These are phyloP conservation scores for Yoshiicerus persimilis DNA, from an alignment of 1,140 invertebrate genomes.

Conservation along the genomic window DNA sequence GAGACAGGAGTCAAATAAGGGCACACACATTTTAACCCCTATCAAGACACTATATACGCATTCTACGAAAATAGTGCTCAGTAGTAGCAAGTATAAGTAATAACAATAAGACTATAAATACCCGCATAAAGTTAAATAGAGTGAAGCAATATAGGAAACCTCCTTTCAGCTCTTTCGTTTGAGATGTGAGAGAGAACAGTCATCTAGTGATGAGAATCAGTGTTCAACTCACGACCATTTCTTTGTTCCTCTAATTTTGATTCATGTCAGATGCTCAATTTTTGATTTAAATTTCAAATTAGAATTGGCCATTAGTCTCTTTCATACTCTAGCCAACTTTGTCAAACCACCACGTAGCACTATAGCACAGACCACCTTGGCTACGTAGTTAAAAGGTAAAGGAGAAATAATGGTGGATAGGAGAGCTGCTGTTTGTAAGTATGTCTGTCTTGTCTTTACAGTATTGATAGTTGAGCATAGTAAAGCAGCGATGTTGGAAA, in stretches of 20 bases:
- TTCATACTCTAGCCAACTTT: not conserved
- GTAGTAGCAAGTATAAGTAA: not conserved
- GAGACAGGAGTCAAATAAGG: no score
- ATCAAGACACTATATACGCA: not conserved
- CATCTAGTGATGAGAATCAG: not conserved
- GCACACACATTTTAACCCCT: not conserved
- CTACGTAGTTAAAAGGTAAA: not conserved
- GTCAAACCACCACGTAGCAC: not conserved
- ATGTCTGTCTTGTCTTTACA: not conserved
- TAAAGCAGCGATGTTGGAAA: not conserved
- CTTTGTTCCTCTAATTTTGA: constrained; percentile 20
- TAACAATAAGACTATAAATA: not conserved
- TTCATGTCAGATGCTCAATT: constrained; percentile 13
- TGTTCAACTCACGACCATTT: not conserved
- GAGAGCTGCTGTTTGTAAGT: not conserved
- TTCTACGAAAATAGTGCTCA: not conserved
- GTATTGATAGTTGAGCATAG: not conserved
- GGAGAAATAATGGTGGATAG: no score
- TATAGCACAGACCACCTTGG: not conserved
- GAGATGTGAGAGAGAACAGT: not conserved
- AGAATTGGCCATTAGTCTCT: constrained; percentile 3
- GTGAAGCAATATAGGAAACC: not conserved
- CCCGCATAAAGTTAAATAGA: not conserved
- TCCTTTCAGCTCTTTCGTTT: not conserved
- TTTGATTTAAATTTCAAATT: constrained; percentile 24